These are phyloP conservation scores for Metacarcinus magister DNA, from an alignment of 2,888 invertebrate species.

Conservation along the genomic window DNA sequence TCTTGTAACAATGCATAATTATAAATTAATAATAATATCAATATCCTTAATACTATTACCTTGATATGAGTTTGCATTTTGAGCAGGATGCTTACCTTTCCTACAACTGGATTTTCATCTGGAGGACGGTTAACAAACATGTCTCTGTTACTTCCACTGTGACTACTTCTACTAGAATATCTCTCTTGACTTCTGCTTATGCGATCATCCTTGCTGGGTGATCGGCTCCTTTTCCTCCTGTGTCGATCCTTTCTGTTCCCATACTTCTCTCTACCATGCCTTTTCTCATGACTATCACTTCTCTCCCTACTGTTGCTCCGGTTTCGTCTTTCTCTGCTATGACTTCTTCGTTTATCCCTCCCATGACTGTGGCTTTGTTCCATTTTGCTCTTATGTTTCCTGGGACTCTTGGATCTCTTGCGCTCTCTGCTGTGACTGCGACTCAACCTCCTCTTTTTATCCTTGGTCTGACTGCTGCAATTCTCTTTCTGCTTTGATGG, in stretches of 20 bases:
- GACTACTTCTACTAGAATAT: background rate
- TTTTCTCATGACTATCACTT: constrained; percentile 71
- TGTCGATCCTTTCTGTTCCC: constrained; percentile 84
- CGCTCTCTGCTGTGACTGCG: constrained; percentile 76
- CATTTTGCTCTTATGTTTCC: constrained; percentile 79
- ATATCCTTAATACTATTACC: background rate
- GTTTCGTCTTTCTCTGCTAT: constrained; percentile 82
- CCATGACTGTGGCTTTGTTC: constrained; percentile 48
- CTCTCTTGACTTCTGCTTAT: constrained; percentile 85
- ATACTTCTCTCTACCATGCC: constrained; percentile 75
- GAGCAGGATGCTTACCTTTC: constrained; percentile 75
- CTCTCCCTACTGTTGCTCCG: constrained; percentile 82
- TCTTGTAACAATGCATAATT: no score
- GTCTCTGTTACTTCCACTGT: constrained; percentile 56
- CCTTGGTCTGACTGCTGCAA: constrained; percentile 83
- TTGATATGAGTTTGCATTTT: background rate
- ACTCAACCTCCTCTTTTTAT: constrained; percentile 75
- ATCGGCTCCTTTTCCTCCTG: constrained; percentile 83
- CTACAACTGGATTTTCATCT: constrained; percentile 82
- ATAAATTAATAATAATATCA: no score
- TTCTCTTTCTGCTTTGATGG: constrained; percentile 86
- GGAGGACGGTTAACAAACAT: constrained; percentile 74
- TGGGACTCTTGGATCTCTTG: constrained; percentile 82
- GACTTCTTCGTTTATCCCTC: constrained; percentile 76
- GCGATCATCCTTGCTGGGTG: constrained; percentile 75